Percentiles rank a stretch among this genome's conserved stretches.
These are phyloP conservation scores for Clepsis dumicolana DNA, from an alignment of 2,888 invertebrate species.

Conservation along the genomic window DNA sequence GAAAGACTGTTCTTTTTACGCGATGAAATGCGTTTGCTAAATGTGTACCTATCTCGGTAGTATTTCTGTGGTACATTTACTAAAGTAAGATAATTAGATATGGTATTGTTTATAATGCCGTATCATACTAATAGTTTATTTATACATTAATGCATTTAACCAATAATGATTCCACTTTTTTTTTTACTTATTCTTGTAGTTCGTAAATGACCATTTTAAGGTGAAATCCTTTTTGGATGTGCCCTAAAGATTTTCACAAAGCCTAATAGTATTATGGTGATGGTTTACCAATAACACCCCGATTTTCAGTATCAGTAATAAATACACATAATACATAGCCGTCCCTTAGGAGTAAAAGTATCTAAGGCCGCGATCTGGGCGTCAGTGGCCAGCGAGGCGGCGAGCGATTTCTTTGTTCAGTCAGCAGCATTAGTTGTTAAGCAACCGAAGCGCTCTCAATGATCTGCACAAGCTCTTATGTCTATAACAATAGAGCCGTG, in stretches of 20 bases:
- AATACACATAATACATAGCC: too few species aligned
- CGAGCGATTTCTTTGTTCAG: too few species aligned
- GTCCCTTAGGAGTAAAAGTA: too few species aligned
- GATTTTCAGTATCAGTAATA: not conserved
- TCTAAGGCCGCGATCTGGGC: too few species aligned
- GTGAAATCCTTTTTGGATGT: not conserved
- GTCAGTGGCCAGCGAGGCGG: too few species aligned
- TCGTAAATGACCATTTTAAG: not conserved
- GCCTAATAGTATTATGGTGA: not conserved
- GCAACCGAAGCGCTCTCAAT: too few species aligned
- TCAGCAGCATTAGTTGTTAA: too few species aligned
- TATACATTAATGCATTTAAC: conserved; percentile 16
- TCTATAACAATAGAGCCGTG: too few species aligned
- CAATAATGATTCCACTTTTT: conserved; percentile 10
- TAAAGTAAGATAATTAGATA: conserved; percentile 2
- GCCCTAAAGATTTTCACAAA: not conserved
- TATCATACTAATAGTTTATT: not conserved
- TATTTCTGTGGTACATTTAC: not conserved
- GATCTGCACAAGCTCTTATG: too few species aligned
- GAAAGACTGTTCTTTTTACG: not conserved
- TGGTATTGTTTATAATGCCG: not conserved
- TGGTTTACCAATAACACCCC: not conserved
- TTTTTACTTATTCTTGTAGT: conserved; percentile 6
- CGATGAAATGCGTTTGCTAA: not conserved
- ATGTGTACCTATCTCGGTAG: not conserved